Evolutionary conservation across 2,888 invertebrate species (phyloP), one percentile per base, ranked within the genome.

Genomic region (Ypsolopha sequella): DNA sequence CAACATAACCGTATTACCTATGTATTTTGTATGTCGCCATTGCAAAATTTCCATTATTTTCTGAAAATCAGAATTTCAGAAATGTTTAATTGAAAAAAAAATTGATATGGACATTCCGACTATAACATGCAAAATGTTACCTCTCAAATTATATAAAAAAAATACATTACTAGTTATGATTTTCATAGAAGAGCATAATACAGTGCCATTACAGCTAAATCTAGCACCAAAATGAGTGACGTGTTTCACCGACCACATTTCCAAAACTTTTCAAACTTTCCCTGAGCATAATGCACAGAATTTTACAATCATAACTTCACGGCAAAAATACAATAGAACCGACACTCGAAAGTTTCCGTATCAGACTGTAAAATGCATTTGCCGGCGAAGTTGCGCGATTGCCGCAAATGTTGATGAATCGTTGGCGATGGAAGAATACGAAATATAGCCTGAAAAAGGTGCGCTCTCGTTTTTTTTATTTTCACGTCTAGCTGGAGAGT

Each of bases 301-400:
- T 47, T 59, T 55, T 53, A 59, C 57, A 52, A 63, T 62, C 47
- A 36, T 11, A 49, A 49, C 49, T 49, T 49, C 56, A 61, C 59
- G 70, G 70, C 63, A 70, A 68, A 73, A 73, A 67, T 60, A 58
- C 60, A 65, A 64, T 63, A 58, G 56, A 56, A 63, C 62, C 60
- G 53, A 60, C 61, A 61, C 61, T 58, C 64, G 58, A 70, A 76
- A 76, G 68, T 77, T 76, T 45, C 55, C 54, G 63, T 68, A 68
- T 66, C 64, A 39, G 47, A 52, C 52, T 34, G 72, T 60, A 61
- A 77, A 80, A 80, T 80, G 80, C 80, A 81, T 78, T 80, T 71
- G 62, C 65, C 59, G 59, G 60, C 59, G 69, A 80, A 79, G 70
- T 79, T 80, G 70, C 63, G 64, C 69, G 69, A 73, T 70, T 68